Base-by-base conservation (phyloP, 2,113 vertebrate genomes). In the Onychostruthus taczanowskii region DNA sequence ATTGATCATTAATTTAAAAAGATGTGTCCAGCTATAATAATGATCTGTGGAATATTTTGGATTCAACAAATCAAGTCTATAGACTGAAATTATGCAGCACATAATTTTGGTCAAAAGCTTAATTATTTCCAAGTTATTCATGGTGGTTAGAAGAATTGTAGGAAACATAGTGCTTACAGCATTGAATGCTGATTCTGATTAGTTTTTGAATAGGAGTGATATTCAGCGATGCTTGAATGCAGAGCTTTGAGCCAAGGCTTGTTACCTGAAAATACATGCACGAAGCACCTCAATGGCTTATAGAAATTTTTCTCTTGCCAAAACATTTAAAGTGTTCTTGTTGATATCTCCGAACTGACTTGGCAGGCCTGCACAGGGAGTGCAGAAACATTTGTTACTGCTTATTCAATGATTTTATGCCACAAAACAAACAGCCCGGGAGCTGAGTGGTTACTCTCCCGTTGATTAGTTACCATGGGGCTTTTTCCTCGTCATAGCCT, bases 41-140 rank as follows among this genome's bases (percentile, higher is more conserved):
- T 37, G 53, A 77, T 76, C 19, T 17, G 11, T 58, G n/a, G 59
- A 77, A 37, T 41, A 69, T 83, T 89, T 62, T 69, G 26, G n/a
- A 81, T 61, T 86, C 68, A 53, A 66, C 80, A 81, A 86, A 88
- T 86, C 47, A 89, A 89, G 55, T 69, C 68, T 41, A 8, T 69
- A 86, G 63, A 37, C 27, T 66, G 63, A 76, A 86, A 75, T 90
- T 79, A 37, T 3, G 2, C 27, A 69, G 59, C 55, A 27, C 47
- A 49, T 92, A 53, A 94, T 86, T 94, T 90, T 77, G 37, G 50
- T 81, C 89, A 77, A 94, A 90, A 90, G 55, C 72, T 76, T 56
- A 58, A 88, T 90, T 94, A 64, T 92, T 95, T 92, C 50, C 35
- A 84, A 70, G 64, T 66, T 73, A 44, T 69, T 89, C 30, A 3